Conservation (phyloP, 2,888 invertebrate genomes). For the Tachina grossa region DNA sequence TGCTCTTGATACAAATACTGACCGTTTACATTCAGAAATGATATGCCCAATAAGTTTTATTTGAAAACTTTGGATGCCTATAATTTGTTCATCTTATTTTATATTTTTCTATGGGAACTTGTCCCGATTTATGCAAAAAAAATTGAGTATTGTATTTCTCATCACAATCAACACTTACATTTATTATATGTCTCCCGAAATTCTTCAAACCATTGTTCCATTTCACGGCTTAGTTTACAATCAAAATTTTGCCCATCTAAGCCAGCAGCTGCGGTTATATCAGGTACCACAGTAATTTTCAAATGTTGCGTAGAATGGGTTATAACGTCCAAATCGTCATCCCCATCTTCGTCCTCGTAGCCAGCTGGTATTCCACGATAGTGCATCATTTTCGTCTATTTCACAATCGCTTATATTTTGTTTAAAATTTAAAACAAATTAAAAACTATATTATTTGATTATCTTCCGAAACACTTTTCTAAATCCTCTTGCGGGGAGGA, state of each 20-base stretch:
- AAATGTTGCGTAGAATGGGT: constrained; percentile 74
- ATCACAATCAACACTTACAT: constrained; percentile 73
- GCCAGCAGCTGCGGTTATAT: constrained; percentile 81
- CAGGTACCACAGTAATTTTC: constrained; percentile 81
- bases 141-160: too few relatives aligned
- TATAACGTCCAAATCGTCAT: constrained; percentile 74
- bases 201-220: constrained; percentile 77
- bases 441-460: background rate
- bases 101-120: too few relatives aligned
- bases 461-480: background rate
- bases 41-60: too few relatives aligned
- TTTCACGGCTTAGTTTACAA: constrained; percentile 76
- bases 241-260: constrained; percentile 81
- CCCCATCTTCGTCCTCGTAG: constrained; percentile 77
- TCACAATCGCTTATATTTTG: constrained; percentile 10
- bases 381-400: constrained; percentile 39
- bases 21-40: too few relatives aligned
- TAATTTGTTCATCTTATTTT: too few relatives aligned
- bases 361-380: constrained; percentile 78
- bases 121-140: too few relatives aligned
- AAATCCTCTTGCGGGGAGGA: too few relatives aligned
- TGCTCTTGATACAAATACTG: too few relatives aligned
- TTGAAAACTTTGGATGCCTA: too few relatives aligned
- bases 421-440: constrained; percentile 1
- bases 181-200: constrained; percentile 80